Conservation (phyloP, 2,888 invertebrate species). For the Andrena trimmerana region DNA sequence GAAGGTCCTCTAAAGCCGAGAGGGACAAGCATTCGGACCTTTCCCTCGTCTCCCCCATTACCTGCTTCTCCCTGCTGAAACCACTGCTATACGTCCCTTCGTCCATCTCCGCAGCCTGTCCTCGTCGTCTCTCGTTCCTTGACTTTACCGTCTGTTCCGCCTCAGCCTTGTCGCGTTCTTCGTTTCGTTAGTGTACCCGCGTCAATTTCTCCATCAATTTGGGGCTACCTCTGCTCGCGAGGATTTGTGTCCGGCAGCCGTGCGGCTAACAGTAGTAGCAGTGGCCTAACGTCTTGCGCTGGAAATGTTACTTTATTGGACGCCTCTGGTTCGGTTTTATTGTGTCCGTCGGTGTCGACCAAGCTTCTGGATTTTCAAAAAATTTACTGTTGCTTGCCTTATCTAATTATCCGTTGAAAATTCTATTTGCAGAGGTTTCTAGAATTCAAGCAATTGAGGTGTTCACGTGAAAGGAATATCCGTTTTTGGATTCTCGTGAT, state of each 20-base stretch:
- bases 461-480: no score
- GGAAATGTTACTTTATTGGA: neutral
- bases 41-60: slow-evolving; percentile 59
- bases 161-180: neutral
- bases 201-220: slow-evolving; percentile 23
- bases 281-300: neutral
- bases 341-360: no score
- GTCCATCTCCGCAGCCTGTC: slow-evolving; percentile 46
- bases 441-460: no score
- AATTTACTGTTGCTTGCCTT: no score
- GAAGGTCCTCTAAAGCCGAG: slow-evolving; percentile 58
- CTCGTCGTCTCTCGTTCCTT: neutral
- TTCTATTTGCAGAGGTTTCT: no score
- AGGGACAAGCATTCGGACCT: slow-evolving; percentile 59
- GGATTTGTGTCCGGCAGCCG: neutral
- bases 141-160: neutral
- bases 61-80: slow-evolving; percentile 43
- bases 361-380: no score
- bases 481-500: no score
- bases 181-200: neutral
- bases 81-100: slow-evolving; percentile 16
- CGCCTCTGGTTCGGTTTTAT: neutral
- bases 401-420: no score
- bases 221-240: neutral
- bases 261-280: neutral